Conservation (phyloP, 2,113 vertebrate genomes). For the Dolichotis patagonum region DNA sequence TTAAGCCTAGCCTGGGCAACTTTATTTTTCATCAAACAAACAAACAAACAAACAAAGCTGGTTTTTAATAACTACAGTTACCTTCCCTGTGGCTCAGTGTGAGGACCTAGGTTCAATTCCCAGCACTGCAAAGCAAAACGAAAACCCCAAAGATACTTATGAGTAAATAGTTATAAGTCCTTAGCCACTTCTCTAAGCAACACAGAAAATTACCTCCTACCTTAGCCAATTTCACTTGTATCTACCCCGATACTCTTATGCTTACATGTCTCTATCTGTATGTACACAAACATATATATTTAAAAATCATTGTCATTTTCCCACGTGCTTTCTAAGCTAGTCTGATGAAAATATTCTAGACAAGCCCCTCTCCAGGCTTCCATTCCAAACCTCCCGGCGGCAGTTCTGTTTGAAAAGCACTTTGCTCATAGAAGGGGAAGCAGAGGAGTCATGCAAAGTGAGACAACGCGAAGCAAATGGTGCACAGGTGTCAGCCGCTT, state of each 20-base stretch:
- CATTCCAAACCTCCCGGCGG: not conserved
- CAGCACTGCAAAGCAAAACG: not conserved
- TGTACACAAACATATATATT: not conserved
- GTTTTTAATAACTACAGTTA: no score
- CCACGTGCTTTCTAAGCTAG: not conserved
- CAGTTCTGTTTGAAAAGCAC: conserved; percentile 37
- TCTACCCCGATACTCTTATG: not conserved
- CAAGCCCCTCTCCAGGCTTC: not conserved
- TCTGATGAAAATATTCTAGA: not conserved
- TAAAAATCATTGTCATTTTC: not conserved
- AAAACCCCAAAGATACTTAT: not conserved
- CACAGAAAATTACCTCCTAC: not conserved
- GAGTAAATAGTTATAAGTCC: not conserved
- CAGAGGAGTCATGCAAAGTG: not conserved
- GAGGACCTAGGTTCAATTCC: not conserved
- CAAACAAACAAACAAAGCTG: not conserved
- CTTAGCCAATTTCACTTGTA: not conserved
- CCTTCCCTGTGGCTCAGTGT: not conserved
- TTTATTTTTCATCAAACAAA: not conserved
- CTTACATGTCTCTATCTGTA: not conserved
- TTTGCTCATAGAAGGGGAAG: conserved; percentile 4
- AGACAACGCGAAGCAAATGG: not conserved
- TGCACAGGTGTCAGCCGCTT: not conserved
- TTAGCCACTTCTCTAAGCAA: not conserved
- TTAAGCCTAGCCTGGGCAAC: not conserved